These are phyloP conservation scores for Setipinna tenuifilis DNA, from an alignment of 2,797 vertebrate genomes.

Conservation along the genomic window DNA sequence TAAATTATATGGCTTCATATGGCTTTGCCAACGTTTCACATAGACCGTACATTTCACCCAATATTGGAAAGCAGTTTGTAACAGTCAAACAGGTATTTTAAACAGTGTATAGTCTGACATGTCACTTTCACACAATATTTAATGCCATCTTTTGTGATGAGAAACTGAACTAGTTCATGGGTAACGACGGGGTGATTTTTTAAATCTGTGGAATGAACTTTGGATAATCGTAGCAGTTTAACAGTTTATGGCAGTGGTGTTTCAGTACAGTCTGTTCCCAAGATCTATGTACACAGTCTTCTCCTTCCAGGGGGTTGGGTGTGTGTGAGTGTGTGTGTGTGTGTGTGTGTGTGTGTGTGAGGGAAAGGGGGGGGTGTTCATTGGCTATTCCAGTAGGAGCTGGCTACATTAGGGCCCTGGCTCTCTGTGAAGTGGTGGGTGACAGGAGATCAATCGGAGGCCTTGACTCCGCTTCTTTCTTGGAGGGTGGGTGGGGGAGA, in stretches of 20 bases:
- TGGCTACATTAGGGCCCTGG: not conserved
- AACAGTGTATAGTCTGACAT: conserved; percentile 27
- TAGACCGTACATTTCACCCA: not conserved
- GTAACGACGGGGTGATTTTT: not conserved
- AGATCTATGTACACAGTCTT: conserved; percentile 20
- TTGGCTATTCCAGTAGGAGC: not conserved
- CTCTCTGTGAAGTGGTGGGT: conserved; percentile 1
- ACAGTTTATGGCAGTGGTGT: conserved; percentile 21
- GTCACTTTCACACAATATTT: conserved; percentile 2
- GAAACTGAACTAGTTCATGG: not conserved
- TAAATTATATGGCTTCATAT: conserved; percentile 16
- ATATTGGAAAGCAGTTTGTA: conserved; percentile 7
- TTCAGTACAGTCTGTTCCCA: not conserved
- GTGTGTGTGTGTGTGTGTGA: not conserved
- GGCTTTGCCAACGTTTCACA: not conserved
- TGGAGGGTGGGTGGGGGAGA: not conserved
- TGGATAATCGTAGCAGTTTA: not conserved
- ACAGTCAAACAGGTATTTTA: conserved; percentile 25
- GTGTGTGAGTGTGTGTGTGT: not conserved
- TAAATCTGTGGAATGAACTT: not conserved
- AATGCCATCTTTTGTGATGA: conserved; percentile 13
- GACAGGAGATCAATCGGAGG: conserved; percentile 4
- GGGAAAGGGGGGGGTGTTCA: not conserved
- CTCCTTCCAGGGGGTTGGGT: not conserved
- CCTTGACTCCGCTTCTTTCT: not conserved